These are phyloP conservation scores for Phoebastria nigripes DNA, from an alignment of 2,797 vertebrate species.

Conservation along the genomic window DNA sequence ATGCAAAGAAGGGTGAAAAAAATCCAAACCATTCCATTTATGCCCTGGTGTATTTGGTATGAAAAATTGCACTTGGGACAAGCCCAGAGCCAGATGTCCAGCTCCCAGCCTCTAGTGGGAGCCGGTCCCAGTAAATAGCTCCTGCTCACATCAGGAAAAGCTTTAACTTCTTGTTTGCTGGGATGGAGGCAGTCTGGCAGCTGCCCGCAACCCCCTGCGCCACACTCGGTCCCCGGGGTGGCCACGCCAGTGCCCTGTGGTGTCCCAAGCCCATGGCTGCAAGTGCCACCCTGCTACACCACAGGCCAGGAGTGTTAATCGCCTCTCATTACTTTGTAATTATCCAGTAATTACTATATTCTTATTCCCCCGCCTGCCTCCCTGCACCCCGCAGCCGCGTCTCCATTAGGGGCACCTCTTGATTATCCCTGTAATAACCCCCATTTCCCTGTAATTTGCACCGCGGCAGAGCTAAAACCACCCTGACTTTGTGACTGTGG, in stretches of 20 bases:
- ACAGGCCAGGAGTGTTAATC: neutral
- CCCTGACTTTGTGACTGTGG: neutral
- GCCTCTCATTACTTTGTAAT: conserved; percentile 25
- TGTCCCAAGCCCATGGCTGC: neutral
- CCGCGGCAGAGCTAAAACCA: neutral
- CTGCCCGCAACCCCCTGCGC: neutral
- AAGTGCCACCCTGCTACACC: neutral
- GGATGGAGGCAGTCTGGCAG: neutral
- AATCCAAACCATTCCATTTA: neutral
- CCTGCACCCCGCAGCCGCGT: neutral
- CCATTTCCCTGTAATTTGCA: conserved; percentile 5
- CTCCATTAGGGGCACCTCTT: neutral
- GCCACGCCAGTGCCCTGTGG: fast-evolving
- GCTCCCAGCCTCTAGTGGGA: neutral
- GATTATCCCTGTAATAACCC: neutral
- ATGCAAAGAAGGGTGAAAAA: neutral
- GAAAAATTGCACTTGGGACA: neutral
- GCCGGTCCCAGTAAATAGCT: neutral
- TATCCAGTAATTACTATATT: conserved; percentile 53
- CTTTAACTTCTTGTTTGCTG: neutral
- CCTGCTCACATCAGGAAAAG: neutral
- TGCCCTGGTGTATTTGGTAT: neutral
- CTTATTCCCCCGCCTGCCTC: neutral
- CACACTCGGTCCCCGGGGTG: fast-evolving
- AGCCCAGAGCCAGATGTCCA: neutral